Evolutionary conservation across 1,140 invertebrate genomes (phyloP), one percentile per base, ranked within the genome.

Genomic region (Scaptomyza pallida): DNA sequence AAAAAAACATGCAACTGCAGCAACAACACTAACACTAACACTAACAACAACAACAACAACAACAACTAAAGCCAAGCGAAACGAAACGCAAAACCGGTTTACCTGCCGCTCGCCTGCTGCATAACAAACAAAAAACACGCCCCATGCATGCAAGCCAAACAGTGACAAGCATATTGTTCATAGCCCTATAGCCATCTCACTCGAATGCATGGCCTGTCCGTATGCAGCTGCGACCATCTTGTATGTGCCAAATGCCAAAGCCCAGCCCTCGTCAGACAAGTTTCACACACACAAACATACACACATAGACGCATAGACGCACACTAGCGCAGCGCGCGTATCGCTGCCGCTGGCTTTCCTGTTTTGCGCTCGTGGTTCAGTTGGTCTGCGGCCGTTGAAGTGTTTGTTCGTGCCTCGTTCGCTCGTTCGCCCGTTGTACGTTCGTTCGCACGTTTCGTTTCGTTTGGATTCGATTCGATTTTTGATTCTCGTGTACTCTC

Each of bases 321-420:
- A 30, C 48, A 75, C 16, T 23, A 8, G 16, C 16, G 21, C 30
- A 37, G 65, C 51, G 56, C 45, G 55, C 50, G 60, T n/a, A n/a
- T 47, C 37, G 44, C 54, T 67, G 56, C 43, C 51, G 81, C 82
- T 73, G 82, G 70, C 74, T 88, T 88, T 86, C 82, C 82, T 86
- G 82, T 86, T 86, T 88, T 72, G 55, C 40, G 68, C 57, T 80
- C 80, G 77, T 78, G 59, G 78, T 89, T 91, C 78, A 91, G 86
- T 91, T 86, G 80, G 83, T 89, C 69, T 86, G 85, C 74, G 85
- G 90, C 90, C 85, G 88, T 90, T 90, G 88, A 89, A 90, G 89
- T 91, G 89, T 86, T 90, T 91, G 78, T 85, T 78, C 75, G 71
- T 75, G 73, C 69, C 67, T 51, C 59, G 64, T 64, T 57, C 52